Evolutionary conservation across 1,140 invertebrate species (phyloP).

Genomic region (Zaprionus kolodkinae): DNA sequence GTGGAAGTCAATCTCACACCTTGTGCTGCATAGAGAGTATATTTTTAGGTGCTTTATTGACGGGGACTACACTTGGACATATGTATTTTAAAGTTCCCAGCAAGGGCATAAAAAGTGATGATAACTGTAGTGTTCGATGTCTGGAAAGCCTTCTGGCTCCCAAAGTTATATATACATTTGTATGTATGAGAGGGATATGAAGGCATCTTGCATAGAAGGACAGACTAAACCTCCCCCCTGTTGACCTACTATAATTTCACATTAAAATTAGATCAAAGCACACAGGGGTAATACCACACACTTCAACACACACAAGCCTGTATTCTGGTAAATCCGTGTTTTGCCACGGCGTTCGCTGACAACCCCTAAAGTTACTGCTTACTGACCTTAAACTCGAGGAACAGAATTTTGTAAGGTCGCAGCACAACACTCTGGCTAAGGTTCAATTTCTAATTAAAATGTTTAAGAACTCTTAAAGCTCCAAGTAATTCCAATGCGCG

Average conservation of each 20-base stretch:
- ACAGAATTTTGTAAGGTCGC: neutral
- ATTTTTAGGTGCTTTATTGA: too few species aligned
- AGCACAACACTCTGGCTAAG: neutral
- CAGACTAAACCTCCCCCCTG: neutral
- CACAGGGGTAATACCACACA: slow-evolving; percentile 3
- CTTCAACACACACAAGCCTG: neutral
- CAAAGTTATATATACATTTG: too few species aligned
- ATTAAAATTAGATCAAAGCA: slow-evolving; percentile 6
- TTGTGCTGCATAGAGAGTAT: neutral
- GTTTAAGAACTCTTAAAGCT: neutral
- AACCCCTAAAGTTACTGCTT: neutral
- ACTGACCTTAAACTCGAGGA: neutral
- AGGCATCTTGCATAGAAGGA: neutral
- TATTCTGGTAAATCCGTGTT: neutral
- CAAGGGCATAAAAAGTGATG: too few species aligned
- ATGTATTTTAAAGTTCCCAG: too few species aligned
- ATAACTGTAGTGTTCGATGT: too few species aligned
- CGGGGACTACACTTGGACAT: too few species aligned
- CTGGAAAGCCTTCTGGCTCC: too few species aligned
- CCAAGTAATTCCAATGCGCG: neutral
- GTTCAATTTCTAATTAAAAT: slow-evolving; percentile 1
- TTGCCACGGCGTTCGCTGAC: neutral
- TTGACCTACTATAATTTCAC: neutral
- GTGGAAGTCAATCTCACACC: neutral
- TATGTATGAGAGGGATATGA: too few species aligned